Evolutionary conservation across 2,113 vertebrate species (phyloP).

Genomic region (Scopus umbretta): DNA sequence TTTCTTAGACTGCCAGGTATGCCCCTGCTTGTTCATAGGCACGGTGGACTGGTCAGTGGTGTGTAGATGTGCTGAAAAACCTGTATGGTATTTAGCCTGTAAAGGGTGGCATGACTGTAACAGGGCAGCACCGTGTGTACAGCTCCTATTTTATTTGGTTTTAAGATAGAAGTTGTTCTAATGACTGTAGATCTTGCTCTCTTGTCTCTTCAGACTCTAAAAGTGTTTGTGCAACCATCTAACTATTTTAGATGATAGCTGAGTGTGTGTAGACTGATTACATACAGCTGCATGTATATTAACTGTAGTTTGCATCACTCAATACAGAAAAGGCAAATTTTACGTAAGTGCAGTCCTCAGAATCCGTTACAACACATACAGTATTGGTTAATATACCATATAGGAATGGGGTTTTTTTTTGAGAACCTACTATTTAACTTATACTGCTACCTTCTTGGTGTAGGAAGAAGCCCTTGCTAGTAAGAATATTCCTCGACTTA

Average conservation of each 20-base stretch:
- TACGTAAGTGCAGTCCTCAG: neutral
- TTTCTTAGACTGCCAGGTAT: neutral
- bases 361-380: neutral
- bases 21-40: rapidly evolving
- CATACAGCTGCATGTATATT: neutral
- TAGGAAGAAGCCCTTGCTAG: neutral
- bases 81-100: neutral
- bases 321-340: neutral
- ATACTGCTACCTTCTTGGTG: neutral
- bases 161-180: neutral
- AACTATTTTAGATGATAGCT: neutral
- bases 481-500: neutral
- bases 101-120: neutral
- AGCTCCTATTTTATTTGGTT: neutral
- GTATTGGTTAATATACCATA: neutral
- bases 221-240: neutral
- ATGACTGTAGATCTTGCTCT: neutral
- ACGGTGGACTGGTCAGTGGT: neutral
- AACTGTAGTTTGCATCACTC: neutral
- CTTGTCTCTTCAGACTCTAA: neutral
- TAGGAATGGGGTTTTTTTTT: neutral
- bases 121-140: rapidly evolving
- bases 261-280: neutral
- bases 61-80: neutral
- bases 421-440: neutral